phyloP scores from a whole-genome alignment of 1,140 invertebrate genomes.

The Geopemphigus sp. region DNA sequence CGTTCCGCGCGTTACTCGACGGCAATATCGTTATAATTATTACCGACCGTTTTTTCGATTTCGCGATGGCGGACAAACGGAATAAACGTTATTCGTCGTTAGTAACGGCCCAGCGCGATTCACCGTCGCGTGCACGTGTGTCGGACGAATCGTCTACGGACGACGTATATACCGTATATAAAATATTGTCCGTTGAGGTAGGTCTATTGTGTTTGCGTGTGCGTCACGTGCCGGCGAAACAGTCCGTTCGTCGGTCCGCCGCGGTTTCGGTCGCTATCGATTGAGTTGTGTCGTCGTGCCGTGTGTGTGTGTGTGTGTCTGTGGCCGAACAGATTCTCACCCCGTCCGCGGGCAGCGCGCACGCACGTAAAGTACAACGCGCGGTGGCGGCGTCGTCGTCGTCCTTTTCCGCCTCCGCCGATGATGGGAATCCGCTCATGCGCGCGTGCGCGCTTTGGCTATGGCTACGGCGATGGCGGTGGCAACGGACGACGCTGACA shows the following conservation, averaged over 20 bases:
- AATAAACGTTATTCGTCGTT: no score
- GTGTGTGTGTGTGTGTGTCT: background rate
- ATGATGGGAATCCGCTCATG: background rate
- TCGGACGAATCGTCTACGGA: no score
- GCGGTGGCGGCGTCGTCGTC: no score
- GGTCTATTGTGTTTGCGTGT: background rate
- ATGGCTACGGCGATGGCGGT: background rate
- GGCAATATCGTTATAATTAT: no score
- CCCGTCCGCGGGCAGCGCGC: background rate
- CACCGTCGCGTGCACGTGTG: no score
- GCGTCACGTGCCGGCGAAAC: background rate
- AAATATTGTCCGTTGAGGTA: no score
- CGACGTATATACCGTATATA: no score
- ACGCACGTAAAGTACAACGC: no score
- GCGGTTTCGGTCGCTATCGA: conserved; percentile 13
- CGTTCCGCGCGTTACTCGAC: no score
- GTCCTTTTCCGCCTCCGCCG: background rate
- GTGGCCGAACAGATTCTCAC: conserved; percentile 10
- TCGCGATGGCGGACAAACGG: no score
- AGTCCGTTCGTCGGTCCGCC: background rate
- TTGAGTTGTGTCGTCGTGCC: background rate
- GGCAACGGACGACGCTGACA: background rate
- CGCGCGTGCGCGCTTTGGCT: background rate
- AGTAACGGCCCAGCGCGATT: no score
- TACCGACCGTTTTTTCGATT: no score